Evolutionary conservation across 2,797 vertebrate genomes (phyloP), one percentile per base, ranked within the genome.

Genomic region (Apogon hyalosoma): DNA sequence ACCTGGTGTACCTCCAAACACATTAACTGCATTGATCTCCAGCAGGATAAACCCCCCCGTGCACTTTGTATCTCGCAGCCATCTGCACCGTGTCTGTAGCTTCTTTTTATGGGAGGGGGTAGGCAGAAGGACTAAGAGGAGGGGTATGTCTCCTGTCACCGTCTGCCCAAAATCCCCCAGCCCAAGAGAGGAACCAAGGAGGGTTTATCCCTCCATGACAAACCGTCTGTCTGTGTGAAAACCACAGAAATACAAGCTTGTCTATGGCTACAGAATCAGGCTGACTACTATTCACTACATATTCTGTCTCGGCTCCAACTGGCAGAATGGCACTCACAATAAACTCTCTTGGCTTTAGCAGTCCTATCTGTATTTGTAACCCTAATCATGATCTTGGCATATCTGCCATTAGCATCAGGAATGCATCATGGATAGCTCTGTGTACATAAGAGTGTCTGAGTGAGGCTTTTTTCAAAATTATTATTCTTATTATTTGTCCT

Each of bases 141-240:
- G 45, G 39, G 40, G 19, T 49, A 63, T 38, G 24, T 80, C 75
- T 84, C 68, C 69, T 80, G 71, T 89, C 75, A 80, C 66, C 12
- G 67, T 86, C 83, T 87, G 83, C 65, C 56, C 61, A 73, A 83
- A 85, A 72, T 72, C 78, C 83, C 70, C 75, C 63, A 49, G 57
- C 68, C 50, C 12, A 51, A 48, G 73, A 77, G 66, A 49, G 33
- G 51, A 60, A 71, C 59, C 67, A 64, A 57, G 73, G 64, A 80
- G 69, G 64, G 65, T 86, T 90, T 87, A 89, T 90, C 80, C 82
- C 75, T 82, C 61, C 6, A 11, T 82, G 84, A 85, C 81, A 84
- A 89, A 80, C 80, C 3, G 71, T 89, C 85, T 86, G 88, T 79
- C 84, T 78, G 63, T 73, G 64, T 71, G 38, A 81, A 80, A 87